Evolutionary conservation across 2,113 vertebrate genomes (phyloP).

Genomic region (Mobula birostris): DNA sequence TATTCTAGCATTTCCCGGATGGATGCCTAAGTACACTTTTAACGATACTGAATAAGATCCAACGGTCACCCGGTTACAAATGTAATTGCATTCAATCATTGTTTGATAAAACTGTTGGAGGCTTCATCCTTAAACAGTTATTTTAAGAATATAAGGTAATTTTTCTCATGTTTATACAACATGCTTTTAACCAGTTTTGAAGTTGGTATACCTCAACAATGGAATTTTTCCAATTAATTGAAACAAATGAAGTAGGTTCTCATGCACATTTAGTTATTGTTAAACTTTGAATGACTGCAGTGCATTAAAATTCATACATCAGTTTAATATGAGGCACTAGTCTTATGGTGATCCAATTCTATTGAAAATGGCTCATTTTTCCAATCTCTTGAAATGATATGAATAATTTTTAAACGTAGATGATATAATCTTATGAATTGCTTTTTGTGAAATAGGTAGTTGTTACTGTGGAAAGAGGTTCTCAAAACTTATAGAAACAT

Average conservation of each 20-base stretch:
- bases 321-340: neutral
- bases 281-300: neutral
- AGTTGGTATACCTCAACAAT: neutral
- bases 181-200: neutral
- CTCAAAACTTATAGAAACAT: slow-evolving; percentile 9
- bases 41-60: no score
- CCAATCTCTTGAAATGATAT: neutral
- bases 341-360: neutral
- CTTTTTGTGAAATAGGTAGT: neutral
- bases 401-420: neutral
- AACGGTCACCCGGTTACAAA: no score
- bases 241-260: neutral
- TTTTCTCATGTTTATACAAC: neutral
- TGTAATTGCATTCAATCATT: neutral
- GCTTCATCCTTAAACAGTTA: neutral
- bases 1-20: no score
- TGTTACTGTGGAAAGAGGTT: neutral
- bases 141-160: neutral
- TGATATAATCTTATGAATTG: neutral
- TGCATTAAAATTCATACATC: neutral
- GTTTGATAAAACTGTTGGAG: neutral
- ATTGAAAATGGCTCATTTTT: neutral
- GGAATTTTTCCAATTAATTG: neutral
- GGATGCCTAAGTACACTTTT: no score
- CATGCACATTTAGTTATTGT: neutral